A percentile compares a stretch with the other conserved stretches of the same genome.
Evolutionary conservation across 2,797 vertebrate species (phyloP).

Genomic region (Mormyrops attenuatus): DNA sequence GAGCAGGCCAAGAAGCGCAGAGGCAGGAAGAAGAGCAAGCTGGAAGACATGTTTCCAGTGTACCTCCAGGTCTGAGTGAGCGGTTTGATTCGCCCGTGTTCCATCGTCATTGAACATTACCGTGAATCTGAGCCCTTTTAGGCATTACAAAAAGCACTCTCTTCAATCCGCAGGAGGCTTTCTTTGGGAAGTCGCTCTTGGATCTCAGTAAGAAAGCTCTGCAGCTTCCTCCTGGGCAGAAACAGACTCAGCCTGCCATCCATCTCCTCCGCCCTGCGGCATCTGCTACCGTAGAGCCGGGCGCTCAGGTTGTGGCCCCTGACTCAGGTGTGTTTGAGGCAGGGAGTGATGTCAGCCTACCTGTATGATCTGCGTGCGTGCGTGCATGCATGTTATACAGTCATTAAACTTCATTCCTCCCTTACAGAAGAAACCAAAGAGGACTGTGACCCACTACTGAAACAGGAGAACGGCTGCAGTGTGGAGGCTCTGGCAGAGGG

Average conservation of each 20-base stretch:
- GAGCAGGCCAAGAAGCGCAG: constrained; percentile 93
- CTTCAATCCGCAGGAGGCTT: constrained; percentile 75
- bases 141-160: not conserved
- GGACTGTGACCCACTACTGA: constrained; percentile 46
- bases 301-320: constrained; percentile 43
- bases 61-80: constrained; percentile 78
- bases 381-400: not conserved
- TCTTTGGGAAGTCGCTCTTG: constrained; percentile 92
- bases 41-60: constrained; percentile 96
- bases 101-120: not conserved
- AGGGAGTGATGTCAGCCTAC: not conserved
- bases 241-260: constrained; percentile 46
- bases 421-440: constrained; percentile 54
- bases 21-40: constrained; percentile 90
- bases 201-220: constrained; percentile 86
- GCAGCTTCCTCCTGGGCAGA: constrained; percentile 58
- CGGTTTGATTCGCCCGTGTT: not conserved
- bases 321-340: constrained; percentile 36
- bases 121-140: not conserved
- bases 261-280: constrained; percentile 52
- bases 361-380: not conserved
- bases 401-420: not conserved
- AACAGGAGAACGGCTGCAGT: constrained; percentile 52
- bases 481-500: constrained; percentile 55
- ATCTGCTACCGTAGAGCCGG: constrained; percentile 22